Base-by-base conservation (phyloP, 2,797 vertebrate genomes). In the Cryptoprocta ferox region DNA sequence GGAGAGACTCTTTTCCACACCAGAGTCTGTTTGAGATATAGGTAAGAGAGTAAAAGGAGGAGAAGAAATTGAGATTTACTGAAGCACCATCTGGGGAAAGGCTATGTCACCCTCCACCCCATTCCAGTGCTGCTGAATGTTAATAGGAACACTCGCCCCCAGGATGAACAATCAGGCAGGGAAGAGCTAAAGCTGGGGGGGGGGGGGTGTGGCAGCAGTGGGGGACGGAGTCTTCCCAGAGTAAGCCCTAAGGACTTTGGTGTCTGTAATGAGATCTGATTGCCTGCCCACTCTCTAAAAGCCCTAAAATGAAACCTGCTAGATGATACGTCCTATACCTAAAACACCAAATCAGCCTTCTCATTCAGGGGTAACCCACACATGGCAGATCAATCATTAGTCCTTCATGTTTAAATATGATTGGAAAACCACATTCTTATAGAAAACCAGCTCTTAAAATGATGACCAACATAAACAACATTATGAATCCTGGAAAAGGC, bases 361-460 rank as follows among this genome's bases (percentile, higher is more conserved):
- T 87, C 78, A 50, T 28, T 76, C 68, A 59, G 26, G 5, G 28
- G n/a, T 70, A 93, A 63, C 10, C 24, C 13, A 65, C 37, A 84
- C 26, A 91, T 42, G 42, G 30, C 12, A 92, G 12, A 12, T 18
- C 78, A 65, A 76, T 15, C 61, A 80, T 16, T 75, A 89, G 61
- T 85, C 35, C 6, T 56, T 92, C 30, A 37, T 32, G 24, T 63
- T 76, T 89, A 80, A 89, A 89, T 59, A 53, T 16, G 50, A 45
- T 19, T 70, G 86, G 30, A 66, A 42, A 83, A 75, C 19, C 30
- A 90, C 30, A 79, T 14, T 87, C 35, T 63, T 53, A 14, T 0
- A 84, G 53, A 89, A 90, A 94, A 73, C 9, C 8, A 90, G 37
- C 4, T 94, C 59, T 94, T 80, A 94, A 59, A n/a, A 81, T 80